Base-by-base conservation (phyloP, 2,888 invertebrate genomes). In the Lycophotia porphyrea region DNA sequence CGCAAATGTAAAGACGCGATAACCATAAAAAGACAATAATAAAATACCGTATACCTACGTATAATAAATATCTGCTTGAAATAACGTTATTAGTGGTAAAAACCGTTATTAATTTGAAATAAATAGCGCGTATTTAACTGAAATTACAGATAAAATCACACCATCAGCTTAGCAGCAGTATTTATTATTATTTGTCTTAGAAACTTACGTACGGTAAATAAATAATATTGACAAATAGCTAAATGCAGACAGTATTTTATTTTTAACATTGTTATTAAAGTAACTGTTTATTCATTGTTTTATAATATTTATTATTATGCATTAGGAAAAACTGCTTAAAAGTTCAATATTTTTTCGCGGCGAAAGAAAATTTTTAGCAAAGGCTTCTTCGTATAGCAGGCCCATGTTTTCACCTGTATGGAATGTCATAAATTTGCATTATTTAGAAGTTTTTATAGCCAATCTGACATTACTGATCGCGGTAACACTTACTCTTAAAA, bases 221-320 rank as follows among this genome's bases (percentile, higher is more conserved):
- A n/a, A 52, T 69, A 24, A 60, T 60, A 58, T 49, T 72, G 64
- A 65, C 9, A 34, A 64, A 79, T 42, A 21, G 34, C 21, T 64
- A 15, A 27, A 70, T 52, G 8, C 36, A 70, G 5, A 49, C 18
- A 13, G n/a, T 52, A 42, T 21, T 79, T 71, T 72, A 13, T 55
- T 78, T 31, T 55, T 69, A 44, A 39, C 44, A 39, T 47, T 3
- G 4, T 31, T n/a, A 44, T 63, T 52, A 78, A 52, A 78, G 18
- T 70, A 24, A 64, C 47, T 47, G n/a, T 13, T 1, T 58, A 64
- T 58, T 64, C n/a, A 55, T 69, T 55, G 34, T 55, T n/a, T 44
- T 21, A n/a, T n/a, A 44, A 21, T n/a, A 52, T 78, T 27, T 42
- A 42, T 42, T 15, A 42, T 49, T 60, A n/a, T n/a, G n/a, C 31